Base-by-base conservation (phyloP, 2,113 vertebrate species). In the Ceratotherium simum region DNA sequence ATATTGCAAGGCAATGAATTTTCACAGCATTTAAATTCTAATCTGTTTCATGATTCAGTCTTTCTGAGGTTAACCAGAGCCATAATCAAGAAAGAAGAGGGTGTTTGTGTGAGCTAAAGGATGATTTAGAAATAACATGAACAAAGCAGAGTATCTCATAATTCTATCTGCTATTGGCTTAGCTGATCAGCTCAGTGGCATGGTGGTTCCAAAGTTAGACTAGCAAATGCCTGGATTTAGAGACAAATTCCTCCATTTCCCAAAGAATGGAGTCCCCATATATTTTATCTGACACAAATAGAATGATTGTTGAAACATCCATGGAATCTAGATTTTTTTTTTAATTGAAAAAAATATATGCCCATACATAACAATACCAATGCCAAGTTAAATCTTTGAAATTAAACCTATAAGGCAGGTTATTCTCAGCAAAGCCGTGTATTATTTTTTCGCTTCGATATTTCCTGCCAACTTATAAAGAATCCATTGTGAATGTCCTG, bases 381-480 rank as follows among this genome's bases (percentile, higher is more conserved):
- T 90, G 92, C n/a, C 67, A 98, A 93, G 95, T 98, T 98, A 98
- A 98, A 98, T 97, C 90, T 54, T 97, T 96, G 64, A 91, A 62
- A 98, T 97, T 98, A 90, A 98, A 97, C 90, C 96, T 98, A 92
- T 98, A 81, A 96, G 85, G 96, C 92, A 98, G 70, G 14, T 82
- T 98, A 95, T 98, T 98, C 75, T 98, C 69, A 95, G 54, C 72
- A 93, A 90, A 98, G 39, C 67, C 88, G 62, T 51, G 17, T 82
- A 73, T 54, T 96, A 96, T 90, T 97, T 98, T 96, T 97, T 97
- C 73, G 36, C 79, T 97, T 97, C 98, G 87, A 95, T 97, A 82
- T 96, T 96, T 97, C 87, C 62, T 97, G 93, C 82, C 94, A 98
- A 94, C 42, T 75, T 97, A 97, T 97, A 97, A 98, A 98, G 67